Evolutionary conservation across 2,113 vertebrate genomes (phyloP), one percentile per base, ranked within the genome.

Genomic region (Zosterops borbonicus): DNA sequence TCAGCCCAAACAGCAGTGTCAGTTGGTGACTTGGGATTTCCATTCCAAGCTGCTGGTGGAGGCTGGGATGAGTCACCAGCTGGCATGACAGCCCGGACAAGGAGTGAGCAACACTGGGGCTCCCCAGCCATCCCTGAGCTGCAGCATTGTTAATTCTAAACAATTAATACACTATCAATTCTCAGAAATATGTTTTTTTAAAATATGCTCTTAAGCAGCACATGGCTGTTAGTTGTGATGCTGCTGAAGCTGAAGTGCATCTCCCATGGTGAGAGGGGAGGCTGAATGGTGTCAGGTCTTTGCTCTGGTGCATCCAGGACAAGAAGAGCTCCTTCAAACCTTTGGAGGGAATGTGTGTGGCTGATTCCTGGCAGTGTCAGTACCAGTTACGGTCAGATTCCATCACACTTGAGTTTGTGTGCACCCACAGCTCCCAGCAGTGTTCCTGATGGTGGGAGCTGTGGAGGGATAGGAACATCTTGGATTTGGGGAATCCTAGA

Each of bases 51-150:
- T 7, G 21, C 55, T 29, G 65, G 21, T 9, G 5, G 52, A 9
- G 55, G 42, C 69, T 50, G 83, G 62, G 68, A 12, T 97, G 96
- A 97, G 64, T 97, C 96, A 96, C 70, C 62, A 3, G 87, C 81
- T 67, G 76, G 75, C 12, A 9, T 59, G 67, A 55, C 83, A 49
- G 24, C 33, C 11, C 0, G 58, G 64, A 14, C 2, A 9, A 50
- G 74, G 69, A 76, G 35, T 2, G 15, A 62, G 49, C 5, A 33
- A 5, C 46, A 2, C 16, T 0, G 37, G 62, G 65, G 68, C 55
- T 87, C 80, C 77, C 89, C 67, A 18, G 39, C 22, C 58, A 5
- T 55, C 70, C 7, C 49, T 0, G 25, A 46, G 46, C 69, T 39
- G 39, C 55, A 76, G 10, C 70, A 28, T 22, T 55, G 73, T 69